phyloP scores from a whole-genome alignment of 92 coral and sea anemone genomes.

The Epizoanthus illoricatus region DNA sequence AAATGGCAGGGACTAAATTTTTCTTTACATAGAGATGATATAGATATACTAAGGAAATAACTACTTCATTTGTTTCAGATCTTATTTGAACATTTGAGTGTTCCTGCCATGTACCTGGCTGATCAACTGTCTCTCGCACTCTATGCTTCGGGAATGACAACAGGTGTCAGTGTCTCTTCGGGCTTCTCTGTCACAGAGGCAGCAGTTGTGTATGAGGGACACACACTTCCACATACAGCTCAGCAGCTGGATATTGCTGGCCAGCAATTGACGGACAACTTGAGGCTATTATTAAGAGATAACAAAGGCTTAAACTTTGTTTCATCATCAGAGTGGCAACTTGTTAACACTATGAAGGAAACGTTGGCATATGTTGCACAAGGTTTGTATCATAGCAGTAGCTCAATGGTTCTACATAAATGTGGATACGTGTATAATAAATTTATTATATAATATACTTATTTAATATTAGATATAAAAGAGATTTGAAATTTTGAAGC shows the following conservation, averaged over 20 bases:
- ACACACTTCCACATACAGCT: conserved; percentile 70
- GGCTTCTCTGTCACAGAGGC: conserved; percentile 96
- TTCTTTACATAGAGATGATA: too few species aligned
- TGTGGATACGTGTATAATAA: too few species aligned
- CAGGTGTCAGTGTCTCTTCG: conserved; percentile 87
- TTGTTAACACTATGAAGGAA: conserved; percentile 93
- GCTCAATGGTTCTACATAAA: too few species aligned
- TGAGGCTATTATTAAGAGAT: conserved; percentile 76
- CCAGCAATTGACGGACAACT: conserved; percentile 84
- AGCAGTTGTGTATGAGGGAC: conserved; percentile 93
- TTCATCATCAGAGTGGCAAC: conserved; percentile 96
- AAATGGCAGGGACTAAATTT: too few species aligned
- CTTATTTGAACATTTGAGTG: conserved; percentile 86
- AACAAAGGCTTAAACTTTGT: conserved; percentile 81
- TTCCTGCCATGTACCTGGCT: conserved; percentile 91
- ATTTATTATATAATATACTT: too few species aligned
- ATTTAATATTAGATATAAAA: too few species aligned
- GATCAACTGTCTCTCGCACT: conserved; percentile 80
- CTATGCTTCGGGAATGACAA: conserved; percentile 88
- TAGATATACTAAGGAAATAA: not conserved
- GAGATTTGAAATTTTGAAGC: too few species aligned
- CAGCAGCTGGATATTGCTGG: conserved; percentile 94
- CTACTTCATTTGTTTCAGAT: conserved; percentile 60
- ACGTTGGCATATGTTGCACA: conserved; percentile 79
- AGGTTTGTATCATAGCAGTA: conserved; percentile 46